Base-by-base conservation (phyloP, 2,113 vertebrate genomes). In the Deroptyus accipitrinus region DNA sequence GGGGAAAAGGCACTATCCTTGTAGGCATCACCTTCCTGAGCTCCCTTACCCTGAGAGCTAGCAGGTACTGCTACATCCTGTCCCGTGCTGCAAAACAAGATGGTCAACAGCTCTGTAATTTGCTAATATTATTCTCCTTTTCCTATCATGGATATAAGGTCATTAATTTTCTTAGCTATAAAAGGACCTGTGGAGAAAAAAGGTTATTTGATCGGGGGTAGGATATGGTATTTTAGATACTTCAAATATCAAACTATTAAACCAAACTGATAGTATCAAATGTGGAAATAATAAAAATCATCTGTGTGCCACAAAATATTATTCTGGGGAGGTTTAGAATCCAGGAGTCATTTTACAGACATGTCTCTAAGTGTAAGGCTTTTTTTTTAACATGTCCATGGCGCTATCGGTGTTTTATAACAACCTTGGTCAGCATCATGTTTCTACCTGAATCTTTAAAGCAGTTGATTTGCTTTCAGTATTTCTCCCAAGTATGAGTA, bases 31-130 rank as follows among this genome's bases (percentile, higher is more conserved):
- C n/a, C 20, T 70, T 74, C 31, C 48, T 17, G 55, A 54, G 7
- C 14, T 69, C 3, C 28, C 17, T 35, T 42, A 23, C 23, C 10
- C n/a, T 23, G 33, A 6, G 5, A 80, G 37, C 37, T 59, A 35
- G 37, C n/a, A 39, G 67, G 15, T 35, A 75, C 22, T 5, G 2
- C 55, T 75, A 2, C 1, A 1, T 17, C 31, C 31, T 2, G 0
- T 37, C 20, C 7, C 1, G 0, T 7, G 28, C 15, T 41, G 30
- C 55, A 61, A n/a, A 51, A n/a, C 39, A 87, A 57, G 44, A 13
- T 35, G n/a, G 35, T 10, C 66, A 28, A 23, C 33, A 66, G 41
- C 59, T 70, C 59, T 80, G 10, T 31, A 30, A 42, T 63, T 44
- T 24, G 5, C n/a, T n/a, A 11, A 31, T 80, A 74, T 39, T 90